Evolutionary conservation across 2,113 vertebrate genomes (phyloP).

Genomic region (Proteles cristata): DNA sequence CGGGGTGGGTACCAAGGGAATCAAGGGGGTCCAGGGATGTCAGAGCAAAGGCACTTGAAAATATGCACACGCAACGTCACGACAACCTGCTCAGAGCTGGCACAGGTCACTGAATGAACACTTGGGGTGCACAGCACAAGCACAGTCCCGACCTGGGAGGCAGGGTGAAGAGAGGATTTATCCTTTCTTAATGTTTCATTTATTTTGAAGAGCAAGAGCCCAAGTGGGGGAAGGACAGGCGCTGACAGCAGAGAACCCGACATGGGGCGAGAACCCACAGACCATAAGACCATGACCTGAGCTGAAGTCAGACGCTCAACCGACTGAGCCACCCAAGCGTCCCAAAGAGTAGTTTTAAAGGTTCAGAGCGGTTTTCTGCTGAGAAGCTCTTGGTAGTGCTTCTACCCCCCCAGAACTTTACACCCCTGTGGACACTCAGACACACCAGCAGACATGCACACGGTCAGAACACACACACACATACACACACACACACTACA

Average conservation of each 20-base stretch:
- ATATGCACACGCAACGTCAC: background rate
- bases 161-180: background rate
- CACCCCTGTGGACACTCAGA: too few relatives aligned
- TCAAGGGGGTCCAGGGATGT: fast-evolving
- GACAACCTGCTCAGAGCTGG: background rate
- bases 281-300: too few relatives aligned
- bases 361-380: background rate
- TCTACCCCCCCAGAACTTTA: background rate
- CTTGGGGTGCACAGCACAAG: fast-evolving
- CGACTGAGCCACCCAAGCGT: too few relatives aligned
- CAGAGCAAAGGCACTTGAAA: background rate
- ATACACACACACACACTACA: background rate
- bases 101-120: fast-evolving
- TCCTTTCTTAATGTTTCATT: too few relatives aligned
- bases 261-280: fast-evolving
- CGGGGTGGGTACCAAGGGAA: too few relatives aligned
- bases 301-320: too few relatives aligned
- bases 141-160: background rate
- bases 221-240: too few relatives aligned
- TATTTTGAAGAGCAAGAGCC: too few relatives aligned
- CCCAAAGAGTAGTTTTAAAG: background rate
- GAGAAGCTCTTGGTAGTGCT: too few relatives aligned
- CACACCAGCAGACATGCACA: background rate
- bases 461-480: background rate
- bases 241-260: too few relatives aligned